Evolutionary conservation across 1,140 invertebrate genomes (phyloP), one percentile per base, ranked within the genome.

Genomic region (Amphibalanus amphitrite): DNA sequence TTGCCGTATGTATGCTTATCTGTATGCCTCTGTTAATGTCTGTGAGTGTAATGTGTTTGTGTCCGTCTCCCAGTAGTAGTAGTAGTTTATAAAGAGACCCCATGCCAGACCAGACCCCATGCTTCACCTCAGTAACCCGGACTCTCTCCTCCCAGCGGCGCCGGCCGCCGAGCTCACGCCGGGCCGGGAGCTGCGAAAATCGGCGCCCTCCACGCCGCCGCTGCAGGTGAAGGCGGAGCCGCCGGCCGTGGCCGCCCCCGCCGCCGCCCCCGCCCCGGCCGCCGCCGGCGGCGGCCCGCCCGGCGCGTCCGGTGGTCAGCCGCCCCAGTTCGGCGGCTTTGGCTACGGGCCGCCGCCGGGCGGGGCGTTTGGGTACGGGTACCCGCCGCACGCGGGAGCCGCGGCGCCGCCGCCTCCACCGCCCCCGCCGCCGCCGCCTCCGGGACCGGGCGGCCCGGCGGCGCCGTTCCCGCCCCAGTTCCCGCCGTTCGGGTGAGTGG

Each of bases 201-300:
- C 47, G 47, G 20, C 47, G 47, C 47, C 47, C 6, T 20, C 47
- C 47, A 59, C 47, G 6, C 47, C 47, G 47, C 47, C 47, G 47
- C 47, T 1, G 20, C 47, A 38, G 33, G 4, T 20, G 10, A 59
- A 59, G 47, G 23, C 47, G 20, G 47, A 59, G 47, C 47, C 47
- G 47, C 47, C 47, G 17, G 47, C 47, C n/a, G 10, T 29, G 25
- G 64, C 72, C 40, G 70, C 65, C 6, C 29, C 72, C 8, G 29
- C 69, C 6, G 65, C 73, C 17, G 26, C 69, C 10, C 47, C 71
- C 15, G 29, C 70, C 38, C 69, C 73, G n/a, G 71, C 73, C 28
- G 69, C 70, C 3, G 29, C 20, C 17, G 10, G 10, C 10, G 47
- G 47, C 47, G 47, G 40, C 29, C 33, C 23, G 0, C 33, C 30